phyloP scores from a whole-genome alignment of 2,888 invertebrate genomes.

The Lissonota sp. region DNA sequence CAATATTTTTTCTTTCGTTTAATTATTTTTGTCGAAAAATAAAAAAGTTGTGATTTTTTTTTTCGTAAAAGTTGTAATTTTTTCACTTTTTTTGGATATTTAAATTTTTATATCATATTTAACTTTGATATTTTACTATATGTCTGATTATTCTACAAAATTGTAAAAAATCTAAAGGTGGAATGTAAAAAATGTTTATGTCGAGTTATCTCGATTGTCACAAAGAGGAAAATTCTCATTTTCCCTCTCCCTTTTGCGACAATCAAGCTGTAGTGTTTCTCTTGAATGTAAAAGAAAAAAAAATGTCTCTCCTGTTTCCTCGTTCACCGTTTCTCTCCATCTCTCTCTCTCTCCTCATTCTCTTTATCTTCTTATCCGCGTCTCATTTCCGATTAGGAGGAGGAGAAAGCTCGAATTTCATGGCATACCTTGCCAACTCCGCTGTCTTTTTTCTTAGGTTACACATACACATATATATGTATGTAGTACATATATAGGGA shows the following conservation, averaged over 20 bases:
- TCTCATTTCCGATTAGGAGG: conserved; percentile 34
- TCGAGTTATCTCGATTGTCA: no score
- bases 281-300: conserved; percentile 11
- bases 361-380: conserved; percentile 22
- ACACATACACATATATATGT: not conserved
- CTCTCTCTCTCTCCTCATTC: not conserved
- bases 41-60: no score
- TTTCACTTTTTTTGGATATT: no score
- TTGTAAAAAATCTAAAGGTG: no score
- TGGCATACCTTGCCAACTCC: conserved; percentile 38
- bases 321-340: not conserved
- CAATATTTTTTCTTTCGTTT: no score
- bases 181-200: no score
- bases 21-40: no score
- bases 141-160: no score
- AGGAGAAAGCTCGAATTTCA: conserved; percentile 32
- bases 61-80: no score
- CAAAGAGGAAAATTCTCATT: not conserved
- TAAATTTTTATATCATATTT: no score
- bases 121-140: no score
- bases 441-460: conserved; percentile 7
- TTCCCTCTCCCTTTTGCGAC: not conserved
- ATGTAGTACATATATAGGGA: conserved; percentile 12
- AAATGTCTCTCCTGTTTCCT: conserved; percentile 4
- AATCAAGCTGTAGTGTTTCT: conserved; percentile 3